Base-by-base conservation (phyloP, 2,797 vertebrate species). In the Melanotaenia nigrans region DNA sequence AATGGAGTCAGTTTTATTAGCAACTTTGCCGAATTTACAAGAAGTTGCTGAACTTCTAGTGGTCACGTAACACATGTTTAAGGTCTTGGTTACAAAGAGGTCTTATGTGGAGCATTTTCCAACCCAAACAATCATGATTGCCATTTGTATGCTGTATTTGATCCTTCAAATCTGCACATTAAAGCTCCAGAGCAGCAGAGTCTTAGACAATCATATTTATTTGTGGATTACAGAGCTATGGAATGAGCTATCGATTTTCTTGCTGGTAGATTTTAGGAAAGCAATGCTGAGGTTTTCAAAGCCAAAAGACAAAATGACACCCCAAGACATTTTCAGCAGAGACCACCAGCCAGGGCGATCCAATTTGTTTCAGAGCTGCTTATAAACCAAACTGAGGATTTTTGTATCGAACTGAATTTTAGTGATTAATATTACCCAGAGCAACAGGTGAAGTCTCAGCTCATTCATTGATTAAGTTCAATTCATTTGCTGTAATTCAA, bases 161-260 rank as follows among this genome's bases (percentile, higher is more conserved):
- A 87, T 76, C 79, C 71, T 79, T 88, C 73, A 86, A 56, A 82
- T 82, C 82, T 71, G 67, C 78, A 72, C 68, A 38, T 81, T 53
- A 75, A 71, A 78, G 77, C 67, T 66, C 28, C 59, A 33, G 65
- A 73, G 64, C 74, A 55, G 61, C 6, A 7, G 61, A 79, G 75
- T 73, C 76, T 82, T 57, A 69, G 68, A 77, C 59, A 60, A 74
- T 78, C 77, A 90, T 84, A 87, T 91, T 89, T 86, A 88, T 86
- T 71, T 81, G 78, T 69, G 73, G 81, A 91, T 89, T 85, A 86
- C 72, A 68, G 65, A 60, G 72, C 53, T 40, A 40, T 11, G 61
- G 80, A 79, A 93, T 89, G 87, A 91, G 76, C 69, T 89, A 91
- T 91, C 87, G 90, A 92, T 90, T 92, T 85, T 87, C 32, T 49